A percentile compares a stretch with the other conserved stretches of the same genome.
Evolutionary conservation across 2,113 vertebrate species (phyloP).

Genomic region (Actinemys pallida): DNA sequence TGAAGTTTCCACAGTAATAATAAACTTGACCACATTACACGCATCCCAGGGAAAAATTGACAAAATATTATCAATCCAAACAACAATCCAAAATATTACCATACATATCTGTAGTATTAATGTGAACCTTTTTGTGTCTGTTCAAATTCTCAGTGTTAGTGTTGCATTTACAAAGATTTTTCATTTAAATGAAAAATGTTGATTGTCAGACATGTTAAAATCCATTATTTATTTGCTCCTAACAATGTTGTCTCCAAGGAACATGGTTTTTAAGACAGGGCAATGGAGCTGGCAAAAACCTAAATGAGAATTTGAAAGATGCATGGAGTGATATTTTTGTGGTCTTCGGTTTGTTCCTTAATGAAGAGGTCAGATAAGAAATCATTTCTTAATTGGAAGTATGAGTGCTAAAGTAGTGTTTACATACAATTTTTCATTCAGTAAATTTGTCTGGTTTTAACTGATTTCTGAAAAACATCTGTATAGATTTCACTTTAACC

Average conservation of each 20-base stretch:
- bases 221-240: neutral
- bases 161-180: neutral
- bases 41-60: neutral
- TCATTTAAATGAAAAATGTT: neutral
- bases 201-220: neutral
- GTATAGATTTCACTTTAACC: neutral
- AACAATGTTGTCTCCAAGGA: neutral
- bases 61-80: neutral
- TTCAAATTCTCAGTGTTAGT: neutral
- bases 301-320: neutral
- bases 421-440: neutral
- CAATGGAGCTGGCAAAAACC: neutral
- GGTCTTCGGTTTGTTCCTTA: neutral
- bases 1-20: neutral
- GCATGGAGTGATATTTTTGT: neutral
- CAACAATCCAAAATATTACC: neutral
- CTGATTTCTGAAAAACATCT: neutral
- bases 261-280: neutral
- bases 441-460: neutral
- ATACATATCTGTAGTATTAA: neutral
- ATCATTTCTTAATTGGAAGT: neutral
- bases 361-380: neutral
- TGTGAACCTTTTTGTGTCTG: accelerated
- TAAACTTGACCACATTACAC: neutral
- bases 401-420: neutral